Base-by-base conservation (phyloP, 2,888 invertebrate genomes). In the Itoplectis maculator region DNA sequence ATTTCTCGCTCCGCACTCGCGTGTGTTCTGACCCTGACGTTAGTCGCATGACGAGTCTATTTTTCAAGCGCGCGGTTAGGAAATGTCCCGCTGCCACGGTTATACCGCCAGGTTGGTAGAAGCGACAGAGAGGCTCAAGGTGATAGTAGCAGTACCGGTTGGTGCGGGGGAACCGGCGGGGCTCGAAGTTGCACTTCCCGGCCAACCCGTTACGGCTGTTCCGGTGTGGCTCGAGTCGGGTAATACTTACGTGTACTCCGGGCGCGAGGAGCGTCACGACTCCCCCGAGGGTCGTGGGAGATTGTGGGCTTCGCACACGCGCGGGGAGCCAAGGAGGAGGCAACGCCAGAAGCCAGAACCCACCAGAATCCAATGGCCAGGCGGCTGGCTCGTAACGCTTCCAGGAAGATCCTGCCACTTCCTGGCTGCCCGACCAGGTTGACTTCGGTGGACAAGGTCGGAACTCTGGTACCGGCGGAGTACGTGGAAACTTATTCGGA, bases 251-350 rank as follows among this genome's bases (percentile, higher is more conserved):
- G 73, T 80, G 54, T 82, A 80, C 76, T 82, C 69, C 37, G 49
- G n/a, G 66, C 49, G 54, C 63, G 68, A 51, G 73, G n/a, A 80
- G 63, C 73, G 63, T 73, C 83, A 88, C 83, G 82, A 81, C 85
- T 87, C 88, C 86, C 88, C 49, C 11, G 88, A 86, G 89, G 56
- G 84, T 85, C 84, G 78, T 88, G 83, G 73, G 73, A 65, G n/a
- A n/a, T n/a, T n/a, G n/a, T 83, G 73, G 82, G 73, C 80, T 83
- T 80, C 63, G 83, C 63, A n/a, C n/a, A n/a, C n/a, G n/a, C n/a
- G n/a, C n/a, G n/a, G n/a, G n/a, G 80, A 66, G 69, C 69, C 56
- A 73, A n/a, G n/a, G 65, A 69, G 54, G 66, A 54, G 49, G 65
- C 68, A 80, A 73, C 80, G 69, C 35, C 35, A 59, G 59, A 59